phyloP scores from a whole-genome alignment of 1,140 invertebrate genomes.

The Aphaenogaster rudis region DNA sequence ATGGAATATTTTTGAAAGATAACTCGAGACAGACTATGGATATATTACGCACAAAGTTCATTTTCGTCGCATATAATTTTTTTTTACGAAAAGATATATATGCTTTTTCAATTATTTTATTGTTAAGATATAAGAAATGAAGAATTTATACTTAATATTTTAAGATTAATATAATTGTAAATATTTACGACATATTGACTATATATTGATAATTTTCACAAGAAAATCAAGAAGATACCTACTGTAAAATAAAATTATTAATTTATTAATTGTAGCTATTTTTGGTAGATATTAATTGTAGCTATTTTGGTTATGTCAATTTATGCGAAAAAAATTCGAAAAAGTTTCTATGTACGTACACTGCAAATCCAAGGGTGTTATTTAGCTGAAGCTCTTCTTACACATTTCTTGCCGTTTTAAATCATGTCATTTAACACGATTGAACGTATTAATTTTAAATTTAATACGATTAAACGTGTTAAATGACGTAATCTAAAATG shows the following conservation, averaged over 20 bases:
- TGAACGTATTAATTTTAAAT: too few relatives aligned
- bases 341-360: background rate
- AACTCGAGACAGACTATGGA: background rate
- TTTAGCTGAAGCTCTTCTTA: too few relatives aligned
- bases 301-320: background rate
- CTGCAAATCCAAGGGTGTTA: too few relatives aligned
- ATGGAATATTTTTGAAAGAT: background rate
- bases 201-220: background rate
- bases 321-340: background rate
- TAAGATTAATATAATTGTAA: constrained; percentile 4
- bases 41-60: background rate
- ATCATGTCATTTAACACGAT: too few relatives aligned
- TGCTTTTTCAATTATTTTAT: background rate
- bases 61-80: background rate
- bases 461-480: too few relatives aligned
- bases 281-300: background rate
- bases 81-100: background rate
- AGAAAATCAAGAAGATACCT: background rate
- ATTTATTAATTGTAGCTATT: constrained; percentile 2
- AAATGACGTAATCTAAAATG: too few relatives aligned
- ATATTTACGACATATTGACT: background rate
- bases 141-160: background rate
- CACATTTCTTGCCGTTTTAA: too few relatives aligned
- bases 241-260: background rate
- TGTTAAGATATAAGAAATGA: background rate